These are phyloP conservation scores for Pyrrhia umbra DNA, from an alignment of 2,888 invertebrate species.

Conservation along the genomic window DNA sequence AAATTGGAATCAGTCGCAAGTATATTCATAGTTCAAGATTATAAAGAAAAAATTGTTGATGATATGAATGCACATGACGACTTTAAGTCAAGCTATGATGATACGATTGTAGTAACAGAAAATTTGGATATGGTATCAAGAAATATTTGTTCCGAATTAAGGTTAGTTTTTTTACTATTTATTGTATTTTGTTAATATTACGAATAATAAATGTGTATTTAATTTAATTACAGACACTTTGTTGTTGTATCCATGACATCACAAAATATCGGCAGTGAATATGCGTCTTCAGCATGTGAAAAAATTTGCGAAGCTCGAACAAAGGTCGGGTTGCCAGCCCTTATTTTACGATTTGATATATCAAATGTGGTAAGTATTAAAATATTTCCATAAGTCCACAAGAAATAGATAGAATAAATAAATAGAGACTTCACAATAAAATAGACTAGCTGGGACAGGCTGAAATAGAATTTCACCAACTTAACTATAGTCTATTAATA, in stretches of 20 bases:
- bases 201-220: not conserved
- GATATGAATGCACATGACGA: not conserved
- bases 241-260: not conserved
- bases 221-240: not conserved
- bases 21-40: constrained; percentile 6
- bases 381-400: not conserved
- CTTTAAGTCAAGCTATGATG: not conserved
- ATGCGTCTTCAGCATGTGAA: constrained; percentile 9
- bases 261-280: constrained; percentile 2
- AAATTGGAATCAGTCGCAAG: not conserved
- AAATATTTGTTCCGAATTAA: not conserved
- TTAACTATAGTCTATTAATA: too few relatives aligned
- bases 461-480: too few relatives aligned
- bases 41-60: not conserved
- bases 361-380: not conserved
- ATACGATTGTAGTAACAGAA: not conserved
- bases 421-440: too few relatives aligned
- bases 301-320: constrained; percentile 12
- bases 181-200: not conserved
- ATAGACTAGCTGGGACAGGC: too few relatives aligned
- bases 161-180: not conserved
- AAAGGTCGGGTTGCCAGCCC: constrained; percentile 6
- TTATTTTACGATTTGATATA: not conserved
- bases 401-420: too few relatives aligned
- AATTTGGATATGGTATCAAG: constrained; percentile 6